phyloP scores from a whole-genome alignment of 1,140 invertebrate species.

The Subanguina moxae region DNA sequence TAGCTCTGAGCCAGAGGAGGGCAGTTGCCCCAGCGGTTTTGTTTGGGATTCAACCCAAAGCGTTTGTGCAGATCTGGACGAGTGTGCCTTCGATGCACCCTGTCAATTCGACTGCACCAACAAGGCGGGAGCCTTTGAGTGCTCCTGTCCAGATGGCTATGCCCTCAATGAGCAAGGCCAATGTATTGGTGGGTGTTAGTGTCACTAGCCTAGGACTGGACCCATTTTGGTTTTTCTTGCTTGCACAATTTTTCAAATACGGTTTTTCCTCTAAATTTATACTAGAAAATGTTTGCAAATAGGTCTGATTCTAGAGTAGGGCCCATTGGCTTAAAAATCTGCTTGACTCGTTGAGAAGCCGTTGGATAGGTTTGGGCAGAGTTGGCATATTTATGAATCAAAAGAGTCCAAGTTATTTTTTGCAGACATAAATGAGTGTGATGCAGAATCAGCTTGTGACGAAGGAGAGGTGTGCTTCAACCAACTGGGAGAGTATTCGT shows the following conservation, averaged over 20 bases:
- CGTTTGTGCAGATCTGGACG: conserved; percentile 33
- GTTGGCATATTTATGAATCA: too few relatives aligned
- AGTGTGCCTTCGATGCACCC: conserved; percentile 47
- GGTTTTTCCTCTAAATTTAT: too few relatives aligned
- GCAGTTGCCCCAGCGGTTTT: conserved; percentile 24
- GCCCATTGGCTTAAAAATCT: too few relatives aligned
- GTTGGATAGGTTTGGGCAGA: too few relatives aligned
- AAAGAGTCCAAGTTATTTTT: conserved; percentile 8
- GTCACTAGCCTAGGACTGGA: too few relatives aligned
- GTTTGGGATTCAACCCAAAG: not conserved
- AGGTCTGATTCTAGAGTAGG: too few relatives aligned
- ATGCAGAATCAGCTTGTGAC: conserved; percentile 26
- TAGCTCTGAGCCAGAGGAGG: conserved; percentile 19
- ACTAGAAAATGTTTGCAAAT: too few relatives aligned
- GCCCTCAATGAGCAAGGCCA: conserved; percentile 39
- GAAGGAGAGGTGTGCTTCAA: conserved; percentile 47
- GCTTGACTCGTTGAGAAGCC: too few relatives aligned
- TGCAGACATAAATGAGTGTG: conserved; percentile 49
- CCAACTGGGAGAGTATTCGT: conserved; percentile 43
- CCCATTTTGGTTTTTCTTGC: too few relatives aligned
- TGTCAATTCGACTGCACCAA: conserved; percentile 50
- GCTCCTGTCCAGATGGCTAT: conserved; percentile 50
- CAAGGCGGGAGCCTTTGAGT: conserved; percentile 40
- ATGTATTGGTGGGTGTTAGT: conserved; percentile 26
- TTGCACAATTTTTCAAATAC: too few relatives aligned